Conservation (phyloP, 2,888 invertebrate species). For the Pecten maximus region DNA sequence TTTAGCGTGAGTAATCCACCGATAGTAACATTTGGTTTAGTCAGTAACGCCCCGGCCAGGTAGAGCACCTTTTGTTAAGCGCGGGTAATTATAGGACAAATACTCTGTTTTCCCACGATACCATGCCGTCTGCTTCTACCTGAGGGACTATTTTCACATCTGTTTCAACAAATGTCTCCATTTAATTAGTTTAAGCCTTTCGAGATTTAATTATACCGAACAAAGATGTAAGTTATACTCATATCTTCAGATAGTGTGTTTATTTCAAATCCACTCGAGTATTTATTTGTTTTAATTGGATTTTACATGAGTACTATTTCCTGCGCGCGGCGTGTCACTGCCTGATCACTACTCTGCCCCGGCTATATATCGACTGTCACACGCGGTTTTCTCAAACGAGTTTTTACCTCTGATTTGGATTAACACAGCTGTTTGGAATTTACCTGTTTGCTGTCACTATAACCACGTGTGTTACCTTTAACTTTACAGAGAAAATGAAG, state of each 20-base stretch:
- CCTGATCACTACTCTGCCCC: background rate
- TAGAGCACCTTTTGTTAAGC: slow-evolving; percentile 25
- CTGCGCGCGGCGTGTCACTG: background rate
- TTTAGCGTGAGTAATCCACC: background rate
- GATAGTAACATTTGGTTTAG: slow-evolving; percentile 29
- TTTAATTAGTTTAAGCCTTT: background rate
- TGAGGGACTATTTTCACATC: slow-evolving; percentile 39
- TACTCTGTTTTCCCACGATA: slow-evolving; percentile 43
- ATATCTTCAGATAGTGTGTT: background rate
- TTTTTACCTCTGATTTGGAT: background rate
- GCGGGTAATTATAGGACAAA: slow-evolving; percentile 29
- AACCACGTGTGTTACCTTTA: background rate
- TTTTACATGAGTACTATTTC: background rate
- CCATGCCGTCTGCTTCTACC: slow-evolving; percentile 39
- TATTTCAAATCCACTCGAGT: background rate
- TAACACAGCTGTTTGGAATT: slow-evolving; percentile 20
- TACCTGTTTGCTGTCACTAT: background rate
- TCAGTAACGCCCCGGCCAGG: slow-evolving; percentile 21
- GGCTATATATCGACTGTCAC: slow-evolving; percentile 29
- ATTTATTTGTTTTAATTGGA: background rate
- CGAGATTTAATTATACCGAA: background rate
- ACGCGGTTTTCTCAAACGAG: slow-evolving; percentile 33
- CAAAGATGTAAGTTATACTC: background rate
- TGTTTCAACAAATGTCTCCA: slow-evolving; percentile 35
- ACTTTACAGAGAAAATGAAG: slow-evolving; percentile 4